These are phyloP conservation scores for Kryptolebias ocellatus DNA, from an alignment of 2,797 vertebrate genomes.

Conservation along the genomic window DNA sequence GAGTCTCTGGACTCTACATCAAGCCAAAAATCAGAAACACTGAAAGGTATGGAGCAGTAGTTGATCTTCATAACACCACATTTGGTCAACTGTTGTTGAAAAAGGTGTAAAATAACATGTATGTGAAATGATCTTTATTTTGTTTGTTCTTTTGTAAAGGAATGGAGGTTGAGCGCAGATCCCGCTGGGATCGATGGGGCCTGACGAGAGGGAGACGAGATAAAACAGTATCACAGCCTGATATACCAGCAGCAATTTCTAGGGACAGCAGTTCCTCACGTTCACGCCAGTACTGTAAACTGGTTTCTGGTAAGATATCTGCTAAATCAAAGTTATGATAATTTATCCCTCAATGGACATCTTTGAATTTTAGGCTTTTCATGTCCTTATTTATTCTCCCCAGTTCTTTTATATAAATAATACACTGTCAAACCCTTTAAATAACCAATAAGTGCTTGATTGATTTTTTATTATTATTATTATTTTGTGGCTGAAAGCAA, in stretches of 20 bases:
- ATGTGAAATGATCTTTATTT: background rate
- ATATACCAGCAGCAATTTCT: slow-evolving; percentile 88
- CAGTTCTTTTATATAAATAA: no score
- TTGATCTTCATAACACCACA: background rate
- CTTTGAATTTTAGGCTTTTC: no score
- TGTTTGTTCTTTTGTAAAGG: slow-evolving; percentile 47
- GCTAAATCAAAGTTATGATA: background rate
- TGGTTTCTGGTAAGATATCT: slow-evolving; percentile 87
- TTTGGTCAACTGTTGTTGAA: slow-evolving; percentile 10
- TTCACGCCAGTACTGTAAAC: slow-evolving; percentile 83
- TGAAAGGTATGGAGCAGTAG: slow-evolving; percentile 72
- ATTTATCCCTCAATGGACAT: background rate
- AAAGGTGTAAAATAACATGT: background rate
- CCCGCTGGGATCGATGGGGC: slow-evolving; percentile 95
- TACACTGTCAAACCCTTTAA: no score
- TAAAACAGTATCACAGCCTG: slow-evolving; percentile 91
- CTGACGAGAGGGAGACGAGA: slow-evolving; percentile 88
- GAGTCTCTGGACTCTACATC: slow-evolving; percentile 93
- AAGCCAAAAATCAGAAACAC: slow-evolving; percentile 85
- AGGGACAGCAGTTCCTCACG: slow-evolving; percentile 83
- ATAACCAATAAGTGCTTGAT: no score
- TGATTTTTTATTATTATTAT: no score
- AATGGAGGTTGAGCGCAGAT: slow-evolving; percentile 79
- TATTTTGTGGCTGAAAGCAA: no score
- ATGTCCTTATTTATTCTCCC: no score